phyloP scores from a whole-genome alignment of 2,797 vertebrate genomes.

The Enteromius fasciolatus region DNA sequence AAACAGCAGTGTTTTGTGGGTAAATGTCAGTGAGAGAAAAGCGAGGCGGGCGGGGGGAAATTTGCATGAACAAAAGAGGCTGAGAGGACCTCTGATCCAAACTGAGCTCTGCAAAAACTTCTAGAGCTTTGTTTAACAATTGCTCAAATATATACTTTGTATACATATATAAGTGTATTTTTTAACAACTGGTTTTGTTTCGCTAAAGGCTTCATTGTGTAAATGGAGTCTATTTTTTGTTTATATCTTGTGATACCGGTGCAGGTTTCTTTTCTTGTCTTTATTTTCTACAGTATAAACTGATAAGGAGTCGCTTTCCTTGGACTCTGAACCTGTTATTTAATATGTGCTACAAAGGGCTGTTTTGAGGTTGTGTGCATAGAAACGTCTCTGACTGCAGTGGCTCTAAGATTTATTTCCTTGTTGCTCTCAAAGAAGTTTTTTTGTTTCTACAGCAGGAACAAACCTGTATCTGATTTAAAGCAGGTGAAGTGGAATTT shows the following conservation, averaged over 20 bases:
- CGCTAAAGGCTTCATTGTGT: neutral
- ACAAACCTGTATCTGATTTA: constrained; percentile 83
- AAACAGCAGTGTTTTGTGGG: constrained; percentile 19
- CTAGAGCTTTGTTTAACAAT: neutral
- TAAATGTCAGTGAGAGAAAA: constrained; percentile 23
- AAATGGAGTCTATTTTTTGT: neutral
- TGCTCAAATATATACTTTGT: neutral
- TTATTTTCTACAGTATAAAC: neutral
- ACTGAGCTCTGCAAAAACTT: neutral
- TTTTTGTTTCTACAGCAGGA: neutral
- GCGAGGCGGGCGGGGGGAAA: neutral
- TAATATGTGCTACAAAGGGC: neutral
- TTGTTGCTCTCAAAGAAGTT: neutral
- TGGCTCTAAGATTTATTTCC: neutral
- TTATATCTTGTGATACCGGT: neutral
- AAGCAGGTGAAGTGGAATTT: constrained; percentile 95
- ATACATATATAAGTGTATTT: neutral
- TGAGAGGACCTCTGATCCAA: neutral
- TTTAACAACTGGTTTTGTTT: neutral
- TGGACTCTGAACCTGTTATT: neutral
- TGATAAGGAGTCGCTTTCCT: neutral
- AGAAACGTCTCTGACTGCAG: neutral
- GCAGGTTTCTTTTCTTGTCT: neutral
- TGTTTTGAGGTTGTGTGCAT: constrained; percentile 2
- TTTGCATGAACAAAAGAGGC: constrained; percentile 12